Conservation (phyloP, 2,888 invertebrate species). For the Caenorhabditis sp. region DNA sequence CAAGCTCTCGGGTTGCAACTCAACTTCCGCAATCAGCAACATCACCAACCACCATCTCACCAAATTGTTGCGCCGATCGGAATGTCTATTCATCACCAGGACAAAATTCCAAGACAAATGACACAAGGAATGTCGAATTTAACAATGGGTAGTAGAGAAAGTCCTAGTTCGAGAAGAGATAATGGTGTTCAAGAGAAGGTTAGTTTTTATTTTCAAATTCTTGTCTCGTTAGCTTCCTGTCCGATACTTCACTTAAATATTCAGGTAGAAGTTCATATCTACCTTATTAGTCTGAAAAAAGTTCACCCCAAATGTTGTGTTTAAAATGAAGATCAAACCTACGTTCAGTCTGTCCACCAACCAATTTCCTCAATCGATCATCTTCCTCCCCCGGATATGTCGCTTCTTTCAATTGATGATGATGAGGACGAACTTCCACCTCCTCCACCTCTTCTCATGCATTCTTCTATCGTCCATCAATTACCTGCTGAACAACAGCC, state of each 20-base stretch:
- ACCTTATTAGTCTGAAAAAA: too few species aligned
- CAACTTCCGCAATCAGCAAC: conserved; percentile 15
- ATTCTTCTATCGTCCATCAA: conserved; percentile 56
- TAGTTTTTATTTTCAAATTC: neutral
- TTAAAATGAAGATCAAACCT: too few species aligned
- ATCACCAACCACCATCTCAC: conserved; percentile 14
- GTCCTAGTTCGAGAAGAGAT: conserved; percentile 8
- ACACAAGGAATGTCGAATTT: conserved; percentile 44
- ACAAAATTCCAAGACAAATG: conserved; percentile 10
- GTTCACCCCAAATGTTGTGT: too few species aligned
- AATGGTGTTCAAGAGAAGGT: conserved; percentile 13
- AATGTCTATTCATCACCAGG: conserved; percentile 43
- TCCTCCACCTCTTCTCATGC: conserved; percentile 62
- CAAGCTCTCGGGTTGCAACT: conserved; percentile 53
- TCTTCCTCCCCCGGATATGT: conserved; percentile 51
- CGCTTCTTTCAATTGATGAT: conserved; percentile 54
- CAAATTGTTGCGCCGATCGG: conserved; percentile 36
- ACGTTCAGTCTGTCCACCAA: neutral
- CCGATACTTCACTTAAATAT: too few species aligned
- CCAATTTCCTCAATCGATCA: conserved; percentile 16
- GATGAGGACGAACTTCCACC: conserved; percentile 67
- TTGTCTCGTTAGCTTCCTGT: too few species aligned
- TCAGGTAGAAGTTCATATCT: too few species aligned
- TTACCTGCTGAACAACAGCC: conserved; percentile 45
- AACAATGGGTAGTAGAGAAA: conserved; percentile 8